Percentiles rank a stretch among this genome's conserved stretches.
These are phyloP conservation scores for Caenorhabditis briggsae DNA, from an alignment of 1,140 invertebrate genomes.

Conservation along the genomic window DNA sequence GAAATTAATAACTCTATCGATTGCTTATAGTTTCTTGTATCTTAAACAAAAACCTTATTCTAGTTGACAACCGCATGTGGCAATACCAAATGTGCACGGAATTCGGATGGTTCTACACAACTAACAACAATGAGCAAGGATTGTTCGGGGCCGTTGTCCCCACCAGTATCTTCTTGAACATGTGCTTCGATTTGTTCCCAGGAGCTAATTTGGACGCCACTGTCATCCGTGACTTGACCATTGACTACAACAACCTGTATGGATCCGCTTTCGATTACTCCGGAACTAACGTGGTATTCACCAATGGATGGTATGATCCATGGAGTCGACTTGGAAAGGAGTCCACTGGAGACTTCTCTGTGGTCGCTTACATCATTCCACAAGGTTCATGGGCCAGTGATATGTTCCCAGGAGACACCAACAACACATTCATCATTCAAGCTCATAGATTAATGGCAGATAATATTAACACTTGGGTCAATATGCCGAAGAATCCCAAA, in stretches of 20 bases:
- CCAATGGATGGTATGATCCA: constrained; percentile 91
- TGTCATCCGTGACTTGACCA: constrained; percentile 82
- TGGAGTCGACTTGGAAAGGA: constrained; percentile 86
- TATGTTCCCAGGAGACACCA: constrained; percentile 56
- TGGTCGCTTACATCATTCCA: constrained; percentile 76
- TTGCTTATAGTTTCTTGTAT: too few species aligned
- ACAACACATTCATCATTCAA: constrained; percentile 25
- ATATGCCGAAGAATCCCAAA: constrained; percentile 16
- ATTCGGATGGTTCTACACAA: constrained; percentile 93
- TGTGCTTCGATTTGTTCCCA: constrained; percentile 67
- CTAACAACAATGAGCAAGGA: constrained; percentile 82
- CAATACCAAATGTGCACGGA: constrained; percentile 94
- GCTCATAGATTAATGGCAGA: constrained; percentile 33
- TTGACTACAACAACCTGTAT: constrained; percentile 86
- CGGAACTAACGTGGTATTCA: constrained; percentile 85
- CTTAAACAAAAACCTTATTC: constrained; percentile 39
- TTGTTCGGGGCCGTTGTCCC: constrained; percentile 82
- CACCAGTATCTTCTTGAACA: constrained; percentile 82
- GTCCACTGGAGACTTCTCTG: constrained; percentile 71
- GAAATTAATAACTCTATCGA: too few species aligned
- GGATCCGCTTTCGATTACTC: constrained; percentile 83
- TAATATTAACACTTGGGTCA: constrained; percentile 43
- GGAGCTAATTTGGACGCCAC: constrained; percentile 82
- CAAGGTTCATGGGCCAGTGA: constrained; percentile 59
- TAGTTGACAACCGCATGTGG: constrained; percentile 83